Evolutionary conservation across 2,113 vertebrate species (phyloP).

Genomic region (Ivindomyrus marchei): DNA sequence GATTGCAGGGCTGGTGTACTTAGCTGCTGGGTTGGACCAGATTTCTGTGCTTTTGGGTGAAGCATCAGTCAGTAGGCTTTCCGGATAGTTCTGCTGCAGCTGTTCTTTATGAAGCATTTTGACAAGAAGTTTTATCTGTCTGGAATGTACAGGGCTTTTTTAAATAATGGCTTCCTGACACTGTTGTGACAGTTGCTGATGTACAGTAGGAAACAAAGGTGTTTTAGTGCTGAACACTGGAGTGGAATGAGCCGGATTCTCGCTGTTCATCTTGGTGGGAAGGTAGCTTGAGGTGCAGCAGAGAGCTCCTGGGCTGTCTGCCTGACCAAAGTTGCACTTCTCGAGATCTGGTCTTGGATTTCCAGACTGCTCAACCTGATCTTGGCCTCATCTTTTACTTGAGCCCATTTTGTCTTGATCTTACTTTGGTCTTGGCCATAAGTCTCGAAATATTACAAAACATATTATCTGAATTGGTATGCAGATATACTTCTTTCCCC

Average conservation of each 20-base stretch:
- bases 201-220: neutral
- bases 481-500: no score
- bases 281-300: neutral
- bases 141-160: neutral
- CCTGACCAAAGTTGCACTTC: neutral
- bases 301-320: neutral
- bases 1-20: constrained; percentile 15
- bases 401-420: neutral
- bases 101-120: neutral
- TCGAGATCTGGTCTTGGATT: neutral
- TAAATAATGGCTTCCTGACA: neutral
- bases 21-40: neutral
- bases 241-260: neutral
- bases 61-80: neutral
- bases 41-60: constrained; percentile 22
- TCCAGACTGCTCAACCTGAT: neutral
- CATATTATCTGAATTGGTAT: no score
- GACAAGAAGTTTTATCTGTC: neutral
- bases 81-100: neutral
- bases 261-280: neutral
- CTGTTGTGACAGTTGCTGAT: neutral
- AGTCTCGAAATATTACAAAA: no score
- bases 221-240: neutral
- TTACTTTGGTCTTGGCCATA: neutral
- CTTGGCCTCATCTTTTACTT: neutral